Percentiles rank a stretch among this genome's conserved stretches.
Evolutionary conservation across 2,113 vertebrate genomes (phyloP).

Genomic region (Oenanthe melanoleuca): DNA sequence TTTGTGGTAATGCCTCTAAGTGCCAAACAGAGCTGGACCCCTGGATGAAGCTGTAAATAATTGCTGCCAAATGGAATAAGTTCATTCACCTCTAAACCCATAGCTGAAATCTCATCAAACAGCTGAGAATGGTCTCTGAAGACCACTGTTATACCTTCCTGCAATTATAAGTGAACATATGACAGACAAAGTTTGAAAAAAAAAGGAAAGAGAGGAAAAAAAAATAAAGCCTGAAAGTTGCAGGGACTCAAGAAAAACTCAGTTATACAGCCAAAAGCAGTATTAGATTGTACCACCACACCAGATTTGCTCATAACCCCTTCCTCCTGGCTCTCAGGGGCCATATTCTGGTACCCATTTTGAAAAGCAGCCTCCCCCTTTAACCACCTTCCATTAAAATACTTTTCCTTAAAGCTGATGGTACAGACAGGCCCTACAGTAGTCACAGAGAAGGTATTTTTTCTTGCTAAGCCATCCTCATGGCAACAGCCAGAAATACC

Average conservation of each 20-base stretch:
- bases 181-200: neutral
- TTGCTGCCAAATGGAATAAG: rapidly evolving
- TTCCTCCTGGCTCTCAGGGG: neutral
- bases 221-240: neutral
- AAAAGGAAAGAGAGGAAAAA: too few relatives aligned
- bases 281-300: neutral
- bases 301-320: neutral
- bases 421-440: neutral
- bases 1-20: neutral
- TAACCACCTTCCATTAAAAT: neutral
- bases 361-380: neutral
- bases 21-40: neutral
- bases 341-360: neutral
- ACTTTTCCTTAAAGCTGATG: neutral
- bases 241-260: neutral
- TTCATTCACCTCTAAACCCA: rapidly evolving
- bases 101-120: neutral
- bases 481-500: conserved; percentile 68
- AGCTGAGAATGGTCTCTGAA: neutral
- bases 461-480: conserved; percentile 48
- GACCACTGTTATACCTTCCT: neutral
- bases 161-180: neutral
- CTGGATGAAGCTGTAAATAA: neutral
- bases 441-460: neutral
- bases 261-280: neutral